A percentile compares a stretch with the other conserved stretches of the same genome.
Evolutionary conservation across 2,888 invertebrate species (phyloP).

Genomic region (Antitype chi): DNA sequence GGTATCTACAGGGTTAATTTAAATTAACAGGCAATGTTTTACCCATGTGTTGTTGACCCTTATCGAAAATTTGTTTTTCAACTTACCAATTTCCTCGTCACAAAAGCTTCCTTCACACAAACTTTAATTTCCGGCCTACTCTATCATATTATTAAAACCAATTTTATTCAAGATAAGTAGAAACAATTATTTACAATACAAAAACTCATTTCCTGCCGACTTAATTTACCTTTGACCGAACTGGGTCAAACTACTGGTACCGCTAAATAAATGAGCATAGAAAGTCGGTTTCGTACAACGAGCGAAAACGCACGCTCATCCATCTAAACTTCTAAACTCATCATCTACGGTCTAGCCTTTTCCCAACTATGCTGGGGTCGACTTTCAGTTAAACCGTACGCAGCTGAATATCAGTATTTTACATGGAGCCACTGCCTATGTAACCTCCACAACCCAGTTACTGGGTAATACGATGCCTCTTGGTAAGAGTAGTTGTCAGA

Average conservation of each 20-base stretch:
- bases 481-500: no score
- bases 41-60: no score
- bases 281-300: neutral
- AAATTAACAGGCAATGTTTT: no score
- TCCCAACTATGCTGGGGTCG: no score
- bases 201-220: slow-evolving; percentile 60
- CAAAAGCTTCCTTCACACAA: slow-evolving; percentile 21
- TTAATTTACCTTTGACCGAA: slow-evolving; percentile 52
- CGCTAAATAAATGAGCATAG: neutral
- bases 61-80: neutral
- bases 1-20: neutral
- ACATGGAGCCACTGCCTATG: no score
- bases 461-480: no score
- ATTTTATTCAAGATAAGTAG: slow-evolving; percentile 47
- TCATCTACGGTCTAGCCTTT: no score
- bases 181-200: slow-evolving; percentile 54
- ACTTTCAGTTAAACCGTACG: no score
- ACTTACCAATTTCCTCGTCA: neutral
- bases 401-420: no score
- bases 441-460: no score
- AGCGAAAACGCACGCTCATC: neutral
- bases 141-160: slow-evolving; percentile 34
- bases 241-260: slow-evolving; percentile 47
- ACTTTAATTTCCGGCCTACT: slow-evolving; percentile 49
- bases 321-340: no score